phyloP scores from a whole-genome alignment of 2,888 invertebrate species.

The Epinotia demarniana region DNA sequence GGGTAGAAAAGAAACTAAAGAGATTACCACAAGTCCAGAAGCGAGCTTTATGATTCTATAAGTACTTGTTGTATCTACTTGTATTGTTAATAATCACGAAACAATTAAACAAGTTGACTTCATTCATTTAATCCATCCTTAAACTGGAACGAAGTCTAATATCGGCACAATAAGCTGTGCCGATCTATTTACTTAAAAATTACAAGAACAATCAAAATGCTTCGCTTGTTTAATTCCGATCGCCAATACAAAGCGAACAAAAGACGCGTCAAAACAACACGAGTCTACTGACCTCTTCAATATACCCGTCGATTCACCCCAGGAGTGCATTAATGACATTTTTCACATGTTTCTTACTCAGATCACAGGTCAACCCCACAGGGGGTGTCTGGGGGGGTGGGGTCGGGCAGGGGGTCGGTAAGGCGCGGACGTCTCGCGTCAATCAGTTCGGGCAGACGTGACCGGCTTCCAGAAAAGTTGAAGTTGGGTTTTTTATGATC shows the following conservation, averaged over 20 bases:
- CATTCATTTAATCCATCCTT: no score
- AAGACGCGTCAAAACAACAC: conserved; percentile 33
- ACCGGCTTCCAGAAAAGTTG: conserved; percentile 66
- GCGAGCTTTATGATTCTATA: no score
- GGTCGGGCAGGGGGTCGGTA: conserved; percentile 48
- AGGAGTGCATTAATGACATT: conserved; percentile 82
- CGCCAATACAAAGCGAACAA: conserved; percentile 9
- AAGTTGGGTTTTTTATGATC: conserved; percentile 70
- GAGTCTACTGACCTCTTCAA: conserved; percentile 45
- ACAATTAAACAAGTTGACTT: no score
- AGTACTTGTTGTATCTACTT: no score
- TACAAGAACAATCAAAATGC: not conserved
- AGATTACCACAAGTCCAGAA: no score
- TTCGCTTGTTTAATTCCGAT: not conserved
- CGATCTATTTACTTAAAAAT: not conserved
- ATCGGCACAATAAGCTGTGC: not conserved
- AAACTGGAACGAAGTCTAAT: no score
- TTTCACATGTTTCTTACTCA: conserved; percentile 79
- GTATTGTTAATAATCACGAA: no score
- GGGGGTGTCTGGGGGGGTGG: conserved; percentile 51
- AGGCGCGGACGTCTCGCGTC: conserved; percentile 83
- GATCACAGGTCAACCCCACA: conserved; percentile 72
- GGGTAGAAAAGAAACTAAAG: no score
- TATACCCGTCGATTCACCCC: conserved; percentile 55
- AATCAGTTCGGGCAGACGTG: conserved; percentile 82